Base-by-base conservation (phyloP, 2,888 invertebrate species). In the Caenorhabditis imperialis region DNA sequence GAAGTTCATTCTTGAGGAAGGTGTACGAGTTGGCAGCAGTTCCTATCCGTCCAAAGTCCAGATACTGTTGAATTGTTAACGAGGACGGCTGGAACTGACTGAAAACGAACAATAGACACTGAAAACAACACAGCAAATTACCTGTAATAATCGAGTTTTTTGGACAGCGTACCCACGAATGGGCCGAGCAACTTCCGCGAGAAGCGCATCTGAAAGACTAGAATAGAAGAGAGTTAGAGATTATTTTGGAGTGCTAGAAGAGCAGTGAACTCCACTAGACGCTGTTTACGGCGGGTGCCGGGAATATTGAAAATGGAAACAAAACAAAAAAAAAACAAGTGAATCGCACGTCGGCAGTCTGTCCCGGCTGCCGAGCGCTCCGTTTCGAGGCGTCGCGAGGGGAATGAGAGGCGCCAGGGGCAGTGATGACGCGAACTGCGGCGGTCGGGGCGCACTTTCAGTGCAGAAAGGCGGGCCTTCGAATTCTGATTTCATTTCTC, bases 1-100 rank as follows among this genome's bases (percentile, higher is more conserved):
- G 97, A 69, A 99, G 90, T 90, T 99, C 99, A 89, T 98, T 96
- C 69, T 95, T 92, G 5, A 99, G 91, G 89, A 99, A 99, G 82
- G 94, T 91, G 89, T 92, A 98, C 0, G 97, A 98, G 88, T 94
- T 94, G 83, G 92, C 92, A 89, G 96, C 88, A 6, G 85, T 85
- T 30, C 88, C 88, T 60, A 79, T 78, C 30, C 83, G 79, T 94
- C 97, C 97, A 89, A 97, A 97, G 91, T 97, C 96, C 89, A 96
- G 93, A 91, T 86, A 86, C 63, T 87, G 87, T 65, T 87, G 87
- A 38, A 87, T 88, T 18, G 86, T 85, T 12, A 87, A 80, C 16
- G 87, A 84, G 18, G 85, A 87, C 5, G 87, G 87, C 69, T 87
- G 85, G 58, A 85, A 87, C 62, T 88, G 86, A 61, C 80, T 79